phyloP scores from a whole-genome alignment of 2,888 invertebrate genomes.

The Neocrepidodera transversa region DNA sequence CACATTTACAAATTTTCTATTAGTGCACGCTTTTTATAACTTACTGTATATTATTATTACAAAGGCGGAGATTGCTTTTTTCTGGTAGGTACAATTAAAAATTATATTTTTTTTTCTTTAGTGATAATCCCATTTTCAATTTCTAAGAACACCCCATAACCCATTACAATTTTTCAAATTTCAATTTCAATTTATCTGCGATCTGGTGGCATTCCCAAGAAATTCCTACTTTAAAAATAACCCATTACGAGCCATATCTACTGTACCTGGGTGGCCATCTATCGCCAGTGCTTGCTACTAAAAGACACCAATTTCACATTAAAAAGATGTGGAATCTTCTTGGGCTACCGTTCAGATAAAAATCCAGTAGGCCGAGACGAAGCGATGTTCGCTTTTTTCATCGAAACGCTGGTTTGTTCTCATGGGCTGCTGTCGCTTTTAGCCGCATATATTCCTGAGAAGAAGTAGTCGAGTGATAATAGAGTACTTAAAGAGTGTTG shows the following conservation, averaged over 20 bases:
- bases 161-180: constrained; percentile 25
- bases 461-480: constrained; percentile 53
- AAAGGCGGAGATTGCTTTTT: too few relatives aligned
- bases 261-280: constrained; percentile 57
- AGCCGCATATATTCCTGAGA: constrained; percentile 43
- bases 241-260: constrained; percentile 22
- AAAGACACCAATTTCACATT: constrained; percentile 59
- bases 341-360: constrained; percentile 60
- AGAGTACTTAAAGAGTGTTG: constrained; percentile 59
- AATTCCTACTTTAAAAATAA: constrained; percentile 14
- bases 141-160: not conserved
- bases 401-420: constrained; percentile 31
- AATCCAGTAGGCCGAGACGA: constrained; percentile 47
- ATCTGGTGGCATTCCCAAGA: constrained; percentile 17
- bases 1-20: too few relatives aligned
- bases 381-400: constrained; percentile 23
- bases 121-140: too few relatives aligned
- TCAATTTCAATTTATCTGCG: constrained; percentile 21
- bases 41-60: too few relatives aligned
- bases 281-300: constrained; percentile 52
- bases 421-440: constrained; percentile 53
- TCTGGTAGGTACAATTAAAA: too few relatives aligned
- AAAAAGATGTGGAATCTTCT: constrained; percentile 55
- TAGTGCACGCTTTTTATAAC: too few relatives aligned
- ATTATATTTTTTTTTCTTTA: too few relatives aligned